Percentiles rank a stretch among this genome's conserved stretches.
Conservation (phyloP, 2,888 invertebrate species). For the Macropis europaea region DNA sequence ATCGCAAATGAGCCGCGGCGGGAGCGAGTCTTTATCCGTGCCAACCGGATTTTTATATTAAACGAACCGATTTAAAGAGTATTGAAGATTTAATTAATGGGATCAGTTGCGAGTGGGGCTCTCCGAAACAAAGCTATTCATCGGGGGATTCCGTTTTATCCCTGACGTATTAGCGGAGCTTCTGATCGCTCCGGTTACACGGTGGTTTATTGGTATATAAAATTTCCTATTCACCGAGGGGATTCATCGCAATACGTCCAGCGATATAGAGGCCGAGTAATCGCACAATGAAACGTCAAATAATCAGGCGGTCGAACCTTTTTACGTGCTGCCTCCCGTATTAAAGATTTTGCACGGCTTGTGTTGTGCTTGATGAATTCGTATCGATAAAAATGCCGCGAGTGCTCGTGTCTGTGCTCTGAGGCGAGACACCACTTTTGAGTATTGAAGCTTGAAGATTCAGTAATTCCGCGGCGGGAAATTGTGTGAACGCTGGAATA, state of each 20-base stretch:
- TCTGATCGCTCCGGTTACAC: background rate
- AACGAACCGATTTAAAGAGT: slow-evolving; percentile 32
- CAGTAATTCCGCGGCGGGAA: too few species aligned
- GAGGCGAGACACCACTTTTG: too few species aligned
- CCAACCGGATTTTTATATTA: slow-evolving; percentile 27
- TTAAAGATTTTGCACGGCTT: background rate
- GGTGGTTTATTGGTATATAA: slow-evolving; percentile 31
- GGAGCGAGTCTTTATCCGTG: background rate
- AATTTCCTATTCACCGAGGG: slow-evolving; percentile 23
- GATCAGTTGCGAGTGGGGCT: background rate
- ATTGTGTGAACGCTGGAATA: too few species aligned
- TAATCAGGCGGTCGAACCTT: background rate
- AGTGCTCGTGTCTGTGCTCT: too few species aligned
- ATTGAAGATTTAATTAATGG: slow-evolving; percentile 48
- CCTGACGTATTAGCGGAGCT: slow-evolving; percentile 31
- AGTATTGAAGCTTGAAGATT: too few species aligned
- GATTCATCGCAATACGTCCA: slow-evolving; percentile 5
- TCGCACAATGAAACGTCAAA: background rate
- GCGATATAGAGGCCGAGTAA: background rate
- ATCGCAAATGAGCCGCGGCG: background rate
- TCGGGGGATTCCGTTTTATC: slow-evolving; percentile 12
- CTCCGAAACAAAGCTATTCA: slow-evolving; percentile 47
- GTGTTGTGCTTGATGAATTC: too few species aligned
- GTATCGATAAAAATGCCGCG: too few species aligned
- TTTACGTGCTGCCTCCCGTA: background rate